Base-by-base conservation (phyloP, 2,888 invertebrate species). In the Mythimna impura region DNA sequence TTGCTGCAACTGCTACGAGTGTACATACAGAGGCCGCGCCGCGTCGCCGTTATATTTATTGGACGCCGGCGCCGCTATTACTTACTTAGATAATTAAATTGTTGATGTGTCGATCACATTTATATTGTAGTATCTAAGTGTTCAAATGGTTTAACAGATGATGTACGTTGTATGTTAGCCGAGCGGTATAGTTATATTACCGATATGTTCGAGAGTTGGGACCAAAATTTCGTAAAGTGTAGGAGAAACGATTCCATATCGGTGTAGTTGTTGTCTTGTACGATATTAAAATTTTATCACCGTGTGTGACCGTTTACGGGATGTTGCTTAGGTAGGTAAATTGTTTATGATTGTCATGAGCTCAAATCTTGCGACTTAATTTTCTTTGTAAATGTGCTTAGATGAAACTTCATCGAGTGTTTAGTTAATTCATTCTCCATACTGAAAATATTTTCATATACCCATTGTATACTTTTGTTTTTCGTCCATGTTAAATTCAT, bases 241-340 rank as follows among this genome's bases (percentile, higher is more conserved):
- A 89, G 90, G 88, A 85, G 83, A 89, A 91, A 73, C 72, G 83
- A 82, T 75, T 87, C 85, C 89, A 88, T 89, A 89, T 91, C 89
- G 89, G 86, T 89, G 89, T 89, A 88, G 76, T 90, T 93, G 91
- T 93, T 94, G 92, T 90, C 89, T 87, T 91, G 90, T 92, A 89
- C 89, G 89, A 91, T 92, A 88, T 92, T 90, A 90, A 75, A 93
- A 93, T 90, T 94, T 94, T 93, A 94, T 94, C 93, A 93, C 94
- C 93, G 88, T 88, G 92, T 93, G 93, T 93, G 94, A 90, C 90
- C 92, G 92, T 91, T 92, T 88, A 89, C 89, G 91, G 90, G 89
- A 92, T 93, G 94, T 94, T 94, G 91, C 89, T 86, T 94, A 94
- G 93, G 88, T 94, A 94, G 92, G 88, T 90, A 89, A 92, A 93